phyloP scores from a whole-genome alignment of 2,888 invertebrate species.

The Lithosia quadra region DNA sequence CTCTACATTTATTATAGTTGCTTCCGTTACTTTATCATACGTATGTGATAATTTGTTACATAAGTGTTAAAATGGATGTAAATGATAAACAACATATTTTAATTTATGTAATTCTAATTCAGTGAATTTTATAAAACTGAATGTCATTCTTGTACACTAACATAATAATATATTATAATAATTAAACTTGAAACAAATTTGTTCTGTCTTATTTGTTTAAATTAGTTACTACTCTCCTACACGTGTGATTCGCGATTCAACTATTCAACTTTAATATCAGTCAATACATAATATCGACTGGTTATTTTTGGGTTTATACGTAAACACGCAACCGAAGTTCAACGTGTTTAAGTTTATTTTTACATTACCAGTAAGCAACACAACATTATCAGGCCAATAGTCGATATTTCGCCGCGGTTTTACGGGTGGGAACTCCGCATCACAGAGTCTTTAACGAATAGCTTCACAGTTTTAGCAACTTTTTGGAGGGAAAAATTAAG shows the following conservation, averaged over 20 bases:
- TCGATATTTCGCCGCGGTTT: neutral
- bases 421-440: neutral
- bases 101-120: neutral
- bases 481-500: too few species aligned
- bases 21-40: neutral
- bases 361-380: neutral
- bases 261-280: neutral
- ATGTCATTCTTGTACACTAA: too few species aligned
- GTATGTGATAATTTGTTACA: neutral
- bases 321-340: neutral
- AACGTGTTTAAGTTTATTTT: neutral
- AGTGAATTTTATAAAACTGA: neutral
- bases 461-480: too few species aligned
- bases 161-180: too few species aligned
- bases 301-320: neutral
- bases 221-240: neutral
- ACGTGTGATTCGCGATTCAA: neutral
- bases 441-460: neutral
- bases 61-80: neutral
- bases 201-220: neutral
- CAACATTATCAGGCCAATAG: too few species aligned
- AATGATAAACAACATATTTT: neutral
- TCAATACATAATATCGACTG: neutral
- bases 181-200: too few species aligned
- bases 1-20: neutral